Percentiles rank a stretch among this genome's conserved stretches.
Conservation (phyloP, 2,113 vertebrate species). For the Semicossyphus pulcher region DNA sequence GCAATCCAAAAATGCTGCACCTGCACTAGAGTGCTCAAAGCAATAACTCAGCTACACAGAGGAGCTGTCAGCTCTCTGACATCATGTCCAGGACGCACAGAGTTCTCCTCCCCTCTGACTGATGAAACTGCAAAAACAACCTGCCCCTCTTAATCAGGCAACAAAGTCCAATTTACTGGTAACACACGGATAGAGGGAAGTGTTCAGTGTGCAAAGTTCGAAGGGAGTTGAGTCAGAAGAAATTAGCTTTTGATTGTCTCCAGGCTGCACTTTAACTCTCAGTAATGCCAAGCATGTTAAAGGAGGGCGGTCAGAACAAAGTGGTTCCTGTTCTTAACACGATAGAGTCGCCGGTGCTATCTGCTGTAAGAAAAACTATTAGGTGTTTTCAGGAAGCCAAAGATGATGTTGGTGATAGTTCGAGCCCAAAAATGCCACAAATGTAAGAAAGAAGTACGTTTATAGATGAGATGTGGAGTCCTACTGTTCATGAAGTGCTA, state of each 20-base stretch:
- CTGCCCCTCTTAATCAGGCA: conserved; percentile 28
- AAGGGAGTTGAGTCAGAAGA: conserved; percentile 48
- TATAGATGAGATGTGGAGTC: no score
- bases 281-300: neutral
- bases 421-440: neutral
- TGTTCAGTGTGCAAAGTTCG: conserved; percentile 28
- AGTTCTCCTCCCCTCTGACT: conserved; percentile 8
- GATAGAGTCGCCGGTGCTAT: conserved; percentile 1
- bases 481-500: no score
- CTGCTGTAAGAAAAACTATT: neutral
- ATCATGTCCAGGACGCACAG: conserved; percentile 15
- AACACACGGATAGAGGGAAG: conserved; percentile 25
- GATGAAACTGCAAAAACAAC: conserved; percentile 39
- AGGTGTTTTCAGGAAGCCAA: neutral
- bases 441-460: no score
- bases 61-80: conserved; percentile 41
- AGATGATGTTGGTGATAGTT: neutral
- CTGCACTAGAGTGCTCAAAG: conserved; percentile 16
- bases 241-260: conserved; percentile 65
- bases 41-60: conserved; percentile 23
- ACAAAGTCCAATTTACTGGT: conserved; percentile 44
- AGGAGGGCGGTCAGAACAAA: conserved; percentile 15
- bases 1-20: neutral
- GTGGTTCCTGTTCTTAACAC: conserved; percentile 5
- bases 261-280: conserved; percentile 58